These are phyloP conservation scores for Drosophila teissieri DNA, from an alignment of 1,140 invertebrate species.

Conservation along the genomic window DNA sequence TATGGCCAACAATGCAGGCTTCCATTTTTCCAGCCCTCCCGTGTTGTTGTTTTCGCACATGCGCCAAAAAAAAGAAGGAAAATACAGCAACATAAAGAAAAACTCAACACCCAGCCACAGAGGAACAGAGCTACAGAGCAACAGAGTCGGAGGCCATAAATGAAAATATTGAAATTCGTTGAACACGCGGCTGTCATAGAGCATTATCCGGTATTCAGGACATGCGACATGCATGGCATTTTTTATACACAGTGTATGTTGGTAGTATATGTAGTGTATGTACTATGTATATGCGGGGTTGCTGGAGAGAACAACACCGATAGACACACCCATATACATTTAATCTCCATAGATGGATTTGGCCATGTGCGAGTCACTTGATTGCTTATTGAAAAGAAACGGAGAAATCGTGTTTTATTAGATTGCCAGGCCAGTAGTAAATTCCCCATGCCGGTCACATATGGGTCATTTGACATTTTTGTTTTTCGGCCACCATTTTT, in stretches of 20 bases:
- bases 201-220: constrained; percentile 46
- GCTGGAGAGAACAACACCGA: constrained; percentile 1
- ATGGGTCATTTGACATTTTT: constrained; percentile 33
- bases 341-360: constrained; percentile 33
- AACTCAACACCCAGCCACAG: constrained; percentile 1
- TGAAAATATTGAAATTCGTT: constrained; percentile 56
- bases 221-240: constrained; percentile 46
- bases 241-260: constrained; percentile 9
- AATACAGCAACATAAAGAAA: constrained; percentile 14
- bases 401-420: constrained; percentile 36
- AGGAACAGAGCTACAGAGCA: background rate
- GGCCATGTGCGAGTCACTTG: constrained; percentile 26
- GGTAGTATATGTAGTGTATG: background rate
- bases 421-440: background rate
- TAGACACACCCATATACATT: constrained; percentile 18
- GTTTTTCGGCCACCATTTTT: background rate
- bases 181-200: constrained; percentile 40
- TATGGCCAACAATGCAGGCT: constrained; percentile 53
- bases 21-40: constrained; percentile 27
- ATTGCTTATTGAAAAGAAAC: constrained; percentile 56
- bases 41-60: constrained; percentile 55
- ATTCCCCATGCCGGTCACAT: constrained; percentile 11
- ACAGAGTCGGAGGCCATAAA: constrained; percentile 25
- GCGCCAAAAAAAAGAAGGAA: constrained; percentile 32
- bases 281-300: background rate